These are phyloP conservation scores for Indicator indicator DNA, from an alignment of 2,113 vertebrate species.

Conservation along the genomic window DNA sequence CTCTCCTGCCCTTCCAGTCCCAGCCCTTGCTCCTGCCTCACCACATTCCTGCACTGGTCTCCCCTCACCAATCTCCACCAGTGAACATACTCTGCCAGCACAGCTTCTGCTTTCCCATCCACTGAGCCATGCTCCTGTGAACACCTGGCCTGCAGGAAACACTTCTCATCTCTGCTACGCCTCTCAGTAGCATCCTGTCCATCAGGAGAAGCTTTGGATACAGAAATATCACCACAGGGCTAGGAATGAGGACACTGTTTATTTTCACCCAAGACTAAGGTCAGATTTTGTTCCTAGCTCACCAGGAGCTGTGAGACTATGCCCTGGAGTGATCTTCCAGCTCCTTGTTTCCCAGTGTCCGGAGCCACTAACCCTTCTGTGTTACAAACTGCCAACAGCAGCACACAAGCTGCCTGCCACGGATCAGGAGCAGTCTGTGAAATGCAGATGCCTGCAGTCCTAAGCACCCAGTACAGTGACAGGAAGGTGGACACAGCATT, in stretches of 20 bases:
- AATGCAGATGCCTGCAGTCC: background rate
- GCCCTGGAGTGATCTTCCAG: background rate
- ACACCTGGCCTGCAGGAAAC: background rate
- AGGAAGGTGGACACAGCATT: background rate
- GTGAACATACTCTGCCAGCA: background rate
- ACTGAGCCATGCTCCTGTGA: fast-evolving
- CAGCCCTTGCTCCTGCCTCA: background rate
- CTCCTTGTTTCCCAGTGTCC: background rate
- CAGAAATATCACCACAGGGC: background rate
- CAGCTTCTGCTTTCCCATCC: background rate
- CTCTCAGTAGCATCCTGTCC: background rate
- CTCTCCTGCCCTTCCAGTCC: background rate
- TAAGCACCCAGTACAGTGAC: background rate
- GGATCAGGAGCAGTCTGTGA: background rate
- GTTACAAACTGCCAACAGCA: background rate
- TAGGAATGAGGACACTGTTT: background rate
- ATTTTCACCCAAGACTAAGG: background rate
- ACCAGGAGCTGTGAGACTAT: background rate
- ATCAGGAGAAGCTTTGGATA: background rate
- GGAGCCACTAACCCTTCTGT: background rate
- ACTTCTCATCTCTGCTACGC: background rate
- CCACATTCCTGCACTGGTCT: background rate
- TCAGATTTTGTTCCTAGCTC: background rate
- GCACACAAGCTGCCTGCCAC: background rate
- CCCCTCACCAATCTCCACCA: background rate